A percentile compares a stretch with the other conserved stretches of the same genome.
phyloP scores from a whole-genome alignment of 2,113 vertebrate genomes.

The Halichoerus grypus region DNA sequence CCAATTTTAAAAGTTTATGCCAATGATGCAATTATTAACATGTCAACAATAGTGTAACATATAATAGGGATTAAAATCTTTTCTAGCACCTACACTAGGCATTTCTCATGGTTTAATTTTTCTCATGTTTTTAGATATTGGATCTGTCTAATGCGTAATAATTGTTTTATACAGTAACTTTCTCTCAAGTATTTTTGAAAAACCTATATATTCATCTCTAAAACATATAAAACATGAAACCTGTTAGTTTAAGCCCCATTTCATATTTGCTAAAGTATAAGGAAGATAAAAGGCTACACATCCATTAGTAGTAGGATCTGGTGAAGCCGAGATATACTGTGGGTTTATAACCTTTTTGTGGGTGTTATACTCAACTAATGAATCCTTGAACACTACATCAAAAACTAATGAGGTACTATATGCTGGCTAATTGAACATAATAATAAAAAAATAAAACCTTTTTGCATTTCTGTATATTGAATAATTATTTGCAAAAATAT shows the following conservation, averaged over 20 bases:
- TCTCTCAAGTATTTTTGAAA: background rate
- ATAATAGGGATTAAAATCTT: background rate
- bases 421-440: too few relatives aligned
- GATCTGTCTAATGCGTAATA: background rate
- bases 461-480: background rate
- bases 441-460: background rate
- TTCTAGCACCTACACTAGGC: background rate
- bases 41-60: background rate
- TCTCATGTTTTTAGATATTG: background rate
- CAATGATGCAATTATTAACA: background rate
- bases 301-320: background rate
- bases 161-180: background rate
- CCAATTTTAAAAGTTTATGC: background rate
- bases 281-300: conserved; percentile 10
- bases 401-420: too few relatives aligned
- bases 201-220: background rate
- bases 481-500: background rate
- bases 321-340: background rate
- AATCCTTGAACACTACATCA: too few relatives aligned
- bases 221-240: background rate
- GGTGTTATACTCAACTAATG: too few relatives aligned
- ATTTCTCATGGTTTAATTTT: background rate
- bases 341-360: background rate
- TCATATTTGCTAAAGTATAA: background rate
- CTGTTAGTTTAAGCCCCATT: background rate